phyloP scores from a whole-genome alignment of 35 echinoderm and acorn worm genomes.

The Anneissia japonica region DNA sequence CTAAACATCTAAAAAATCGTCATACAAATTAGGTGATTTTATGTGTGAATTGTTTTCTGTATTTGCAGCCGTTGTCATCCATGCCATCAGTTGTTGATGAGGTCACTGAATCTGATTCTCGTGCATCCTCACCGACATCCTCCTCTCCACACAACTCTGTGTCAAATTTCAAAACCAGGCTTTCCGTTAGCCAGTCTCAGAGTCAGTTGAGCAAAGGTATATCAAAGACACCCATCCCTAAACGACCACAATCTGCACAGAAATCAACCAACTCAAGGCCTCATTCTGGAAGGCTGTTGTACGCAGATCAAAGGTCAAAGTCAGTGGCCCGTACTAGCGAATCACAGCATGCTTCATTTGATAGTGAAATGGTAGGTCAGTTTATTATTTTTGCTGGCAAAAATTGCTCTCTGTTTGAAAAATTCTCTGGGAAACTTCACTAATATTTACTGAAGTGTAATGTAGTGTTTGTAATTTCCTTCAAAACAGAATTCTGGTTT shows the following conservation, averaged over 20 bases:
- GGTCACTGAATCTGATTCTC: conserved; percentile 40
- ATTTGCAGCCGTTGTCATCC: conserved; percentile 69
- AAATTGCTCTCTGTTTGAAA: too few relatives aligned
- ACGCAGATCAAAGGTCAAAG: conserved; percentile 35
- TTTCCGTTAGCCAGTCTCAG: conserved; percentile 7
- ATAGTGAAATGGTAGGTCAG: background rate
- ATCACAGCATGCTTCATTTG: background rate
- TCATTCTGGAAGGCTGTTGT: conserved; percentile 27
- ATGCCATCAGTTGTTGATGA: conserved; percentile 76
- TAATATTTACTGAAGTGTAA: too few relatives aligned
- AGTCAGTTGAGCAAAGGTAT: background rate
- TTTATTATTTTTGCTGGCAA: too few relatives aligned
- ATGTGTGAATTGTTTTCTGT: background rate
- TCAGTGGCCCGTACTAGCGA: conserved; percentile 23
- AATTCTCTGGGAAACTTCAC: too few relatives aligned
- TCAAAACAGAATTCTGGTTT: too few relatives aligned
- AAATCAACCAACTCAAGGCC: conserved; percentile 50
- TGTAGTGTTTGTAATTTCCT: too few relatives aligned
- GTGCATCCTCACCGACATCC: background rate
- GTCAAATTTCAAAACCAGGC: background rate
- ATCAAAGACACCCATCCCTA: background rate
- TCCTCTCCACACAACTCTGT: background rate
- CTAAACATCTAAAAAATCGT: too few relatives aligned
- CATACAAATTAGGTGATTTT: too few relatives aligned
- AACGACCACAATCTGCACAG: conserved; percentile 57